Conservation (phyloP, 2,797 vertebrate species). For the Aeoliscus strigatus region DNA sequence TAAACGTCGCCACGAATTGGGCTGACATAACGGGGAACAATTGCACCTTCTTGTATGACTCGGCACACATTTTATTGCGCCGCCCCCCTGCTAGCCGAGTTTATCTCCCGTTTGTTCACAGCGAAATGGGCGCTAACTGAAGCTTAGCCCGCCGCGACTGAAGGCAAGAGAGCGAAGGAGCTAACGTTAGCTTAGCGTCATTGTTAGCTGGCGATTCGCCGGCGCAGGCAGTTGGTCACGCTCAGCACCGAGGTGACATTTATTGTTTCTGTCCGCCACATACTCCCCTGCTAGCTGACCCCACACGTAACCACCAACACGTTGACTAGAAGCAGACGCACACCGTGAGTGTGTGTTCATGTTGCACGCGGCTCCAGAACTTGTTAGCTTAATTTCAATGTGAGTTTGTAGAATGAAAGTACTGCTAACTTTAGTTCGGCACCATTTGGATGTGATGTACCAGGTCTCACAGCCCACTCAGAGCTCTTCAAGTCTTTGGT, state of each 20-base stretch:
- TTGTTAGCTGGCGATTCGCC: conserved; percentile 51
- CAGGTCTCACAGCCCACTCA: too few species aligned
- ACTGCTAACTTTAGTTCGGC: not conserved
- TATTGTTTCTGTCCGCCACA: not conserved
- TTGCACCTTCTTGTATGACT: fast-evolving
- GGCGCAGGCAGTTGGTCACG: conserved; percentile 21
- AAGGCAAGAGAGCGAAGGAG: not conserved
- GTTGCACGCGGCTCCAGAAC: not conserved
- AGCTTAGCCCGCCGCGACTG: conserved; percentile 5
- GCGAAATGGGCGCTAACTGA: conserved; percentile 8
- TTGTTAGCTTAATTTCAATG: conserved; percentile 18
- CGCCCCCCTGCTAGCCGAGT: not conserved
- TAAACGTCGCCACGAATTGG: not conserved
- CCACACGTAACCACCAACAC: too few species aligned
- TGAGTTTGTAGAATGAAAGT: conserved; percentile 2
- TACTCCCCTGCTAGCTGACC: not conserved
- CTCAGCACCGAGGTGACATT: conserved; percentile 15
- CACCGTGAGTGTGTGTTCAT: not conserved
- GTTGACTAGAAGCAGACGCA: not conserved
- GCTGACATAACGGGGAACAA: not conserved
- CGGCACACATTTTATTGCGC: not conserved
- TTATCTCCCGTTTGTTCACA: not conserved
- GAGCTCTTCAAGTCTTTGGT: too few species aligned
- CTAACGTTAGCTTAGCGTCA: conserved; percentile 45
- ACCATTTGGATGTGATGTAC: too few species aligned